Base-by-base conservation (phyloP, 2,113 vertebrate genomes). In the Psettodes erumei region DNA sequence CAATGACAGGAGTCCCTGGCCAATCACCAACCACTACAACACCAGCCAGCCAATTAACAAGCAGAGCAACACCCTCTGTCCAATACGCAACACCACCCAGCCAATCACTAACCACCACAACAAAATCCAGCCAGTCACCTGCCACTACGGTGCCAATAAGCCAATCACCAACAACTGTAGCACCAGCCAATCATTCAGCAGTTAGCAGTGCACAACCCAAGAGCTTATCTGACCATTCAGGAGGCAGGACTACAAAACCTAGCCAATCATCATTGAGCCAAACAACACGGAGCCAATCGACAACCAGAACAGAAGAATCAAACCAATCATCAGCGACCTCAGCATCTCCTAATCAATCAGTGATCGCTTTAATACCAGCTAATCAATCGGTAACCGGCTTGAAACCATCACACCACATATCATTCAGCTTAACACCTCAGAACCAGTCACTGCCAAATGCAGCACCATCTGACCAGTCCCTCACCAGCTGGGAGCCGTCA, bases 41-140 rank as follows among this genome's bases (percentile, higher is more conserved):
- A 58, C 35, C 55, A 71, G 19, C 69, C 16, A 55, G 12, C 32
- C 76, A 73, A 32, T 45, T 69, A 7, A 28, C 55, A 84, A 28
- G 63, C 62, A 43, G 15, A 45, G 43, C 19, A 69, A 53, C n/a
- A n/a, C n/a, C n/a, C n/a, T n/a, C n/a, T n/a, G n/a, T n/a, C n/a
- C n/a, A n/a, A n/a, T n/a, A 25, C 37, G 13, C 30, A 59, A 63
- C 42, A 23, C 18, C 68, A 40, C 2, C 13, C 2, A 77, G 25
- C 47, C 75, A 71, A 33, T 62, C 71, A 59, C 1, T 28, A 71
- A 40, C 32, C 1, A 35, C 7, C 38, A 33, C 59, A 58, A 58
- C 30, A 30, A 13, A 9, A 25, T 16, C 25, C 35, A 50, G 7
- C 3, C 43, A 40, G 35, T 69, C 59, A 25, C 12, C 28, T 2